Evolutionary conservation across 2,113 vertebrate genomes (phyloP).

Genomic region (Phasianus colchicus): DNA sequence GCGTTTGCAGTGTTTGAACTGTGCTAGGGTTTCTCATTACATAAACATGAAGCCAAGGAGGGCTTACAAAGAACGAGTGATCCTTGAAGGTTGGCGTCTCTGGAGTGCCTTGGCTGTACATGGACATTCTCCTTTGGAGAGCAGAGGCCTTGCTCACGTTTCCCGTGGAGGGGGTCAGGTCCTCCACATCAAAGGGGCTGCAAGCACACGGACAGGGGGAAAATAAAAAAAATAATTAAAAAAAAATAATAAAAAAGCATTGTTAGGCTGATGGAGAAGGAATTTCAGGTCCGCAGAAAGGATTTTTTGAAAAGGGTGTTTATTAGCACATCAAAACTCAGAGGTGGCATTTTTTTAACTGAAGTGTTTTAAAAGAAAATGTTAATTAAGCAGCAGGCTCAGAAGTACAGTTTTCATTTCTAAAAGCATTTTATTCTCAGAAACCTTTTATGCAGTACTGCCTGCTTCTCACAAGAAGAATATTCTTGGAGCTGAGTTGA

Average conservation of each 20-base stretch:
- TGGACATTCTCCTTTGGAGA: constrained; percentile 93
- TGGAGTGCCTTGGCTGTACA: constrained; percentile 97
- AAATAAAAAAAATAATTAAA: not conserved
- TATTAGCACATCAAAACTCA: constrained; percentile 51
- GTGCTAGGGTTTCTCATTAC: not conserved
- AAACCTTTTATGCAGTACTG: not conserved
- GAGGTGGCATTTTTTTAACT: constrained; percentile 11
- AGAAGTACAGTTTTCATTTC: not conserved
- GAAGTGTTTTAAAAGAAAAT: constrained; percentile 35
- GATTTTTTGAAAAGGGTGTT: not conserved
- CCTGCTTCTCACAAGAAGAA: constrained; percentile 10
- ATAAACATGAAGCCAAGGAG: not conserved
- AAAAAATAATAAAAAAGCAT: not conserved
- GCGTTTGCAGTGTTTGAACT: not conserved
- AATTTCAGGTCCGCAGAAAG: not conserved
- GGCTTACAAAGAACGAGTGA: constrained; percentile 94
- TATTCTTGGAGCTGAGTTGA: not conserved
- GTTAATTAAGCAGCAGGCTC: constrained; percentile 20
- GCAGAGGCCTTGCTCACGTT: constrained; percentile 90
- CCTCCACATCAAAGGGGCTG: constrained; percentile 97
- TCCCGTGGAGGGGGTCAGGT: constrained; percentile 88
- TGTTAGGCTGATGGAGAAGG: not conserved
- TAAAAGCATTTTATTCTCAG: not conserved
- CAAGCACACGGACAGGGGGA: not conserved
- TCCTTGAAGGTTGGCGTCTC: constrained; percentile 97